Evolutionary conservation across 2,888 invertebrate genomes (phyloP).

Genomic region (Zele albiditarsus): DNA sequence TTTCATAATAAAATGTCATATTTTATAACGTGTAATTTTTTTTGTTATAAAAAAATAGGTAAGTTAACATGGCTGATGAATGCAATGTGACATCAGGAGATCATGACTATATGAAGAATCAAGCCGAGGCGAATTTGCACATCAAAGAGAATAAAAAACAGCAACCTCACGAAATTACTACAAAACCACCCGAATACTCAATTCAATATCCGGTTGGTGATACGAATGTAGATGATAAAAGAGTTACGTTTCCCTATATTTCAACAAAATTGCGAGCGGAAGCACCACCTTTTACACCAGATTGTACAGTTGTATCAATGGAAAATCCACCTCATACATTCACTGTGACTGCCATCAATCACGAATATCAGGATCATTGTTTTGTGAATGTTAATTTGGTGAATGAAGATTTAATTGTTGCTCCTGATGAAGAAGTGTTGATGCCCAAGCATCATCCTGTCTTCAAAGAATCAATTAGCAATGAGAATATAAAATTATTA

Average conservation of each 20-base stretch:
- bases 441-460: background rate
- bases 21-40: background rate
- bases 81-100: constrained; percentile 46
- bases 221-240: background rate
- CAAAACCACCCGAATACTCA: background rate
- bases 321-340: constrained; percentile 30
- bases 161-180: background rate
- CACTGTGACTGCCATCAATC: constrained; percentile 31
- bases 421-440: background rate
- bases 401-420: background rate
- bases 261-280: constrained; percentile 58
- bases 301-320: constrained; percentile 44
- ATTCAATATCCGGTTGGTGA: background rate
- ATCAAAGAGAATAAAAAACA: constrained; percentile 38
- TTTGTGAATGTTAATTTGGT: constrained; percentile 54
- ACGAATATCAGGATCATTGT: constrained; percentile 47
- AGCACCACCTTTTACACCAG: constrained; percentile 58
- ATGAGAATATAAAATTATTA: background rate
- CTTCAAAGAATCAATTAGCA: background rate
- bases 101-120: constrained; percentile 32
- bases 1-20: background rate
- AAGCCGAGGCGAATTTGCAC: constrained; percentile 42
- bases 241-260: constrained; percentile 47
- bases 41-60: background rate
- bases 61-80: constrained; percentile 52